Base-by-base conservation (phyloP, 2,888 invertebrate species). In the Drosophila paramelanica region DNA sequence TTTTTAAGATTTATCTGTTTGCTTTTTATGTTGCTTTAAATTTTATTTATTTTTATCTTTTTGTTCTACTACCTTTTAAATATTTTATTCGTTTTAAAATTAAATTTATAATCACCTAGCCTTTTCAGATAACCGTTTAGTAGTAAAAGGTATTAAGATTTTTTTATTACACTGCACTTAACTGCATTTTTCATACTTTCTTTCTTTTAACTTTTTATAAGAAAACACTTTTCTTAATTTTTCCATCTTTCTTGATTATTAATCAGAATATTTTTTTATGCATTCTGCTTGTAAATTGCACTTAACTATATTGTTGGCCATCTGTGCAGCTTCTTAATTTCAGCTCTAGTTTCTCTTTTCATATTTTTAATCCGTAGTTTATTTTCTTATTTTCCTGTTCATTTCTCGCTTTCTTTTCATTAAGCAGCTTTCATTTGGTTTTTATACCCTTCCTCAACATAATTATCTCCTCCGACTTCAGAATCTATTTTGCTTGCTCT, bases 371-470 rank as follows among this genome's bases (percentile, higher is more conserved):
- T 27, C 39, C 45, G 45, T 36, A 33, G 50, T 43, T 20, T 47
- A 20, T 25, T 39, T 47, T 31, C 14, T 11, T 25, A 31, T 31
- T 60, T 56, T 33, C 10, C 13, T 56, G 11, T n/a, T 17, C 14
- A 43, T 27, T 55, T 51, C 42, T 20, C n/a, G 27, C 23, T 27
- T 23, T 39, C 14, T 38, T 56, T 38, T 56, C 38, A 66, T 67
- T 72, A 72, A 51, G 56, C 52, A 50, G 13, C 25, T 52, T 60
- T 36, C 47, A 25, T 41, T 47, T 17, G 46, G n/a, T 62, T 59
- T 58, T 42, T 31, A 38, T n/a, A 11, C 10, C n/a, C n/a, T 47
- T n/a, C 11, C 17, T 11, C 2, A 10, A 11, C 11, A 58, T 58
- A 60, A 70, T 60, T 60, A 57, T 58, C 50, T 27, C 5, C n/a